phyloP scores from a whole-genome alignment of 2,888 invertebrate genomes.

The Apeira syringaria region DNA sequence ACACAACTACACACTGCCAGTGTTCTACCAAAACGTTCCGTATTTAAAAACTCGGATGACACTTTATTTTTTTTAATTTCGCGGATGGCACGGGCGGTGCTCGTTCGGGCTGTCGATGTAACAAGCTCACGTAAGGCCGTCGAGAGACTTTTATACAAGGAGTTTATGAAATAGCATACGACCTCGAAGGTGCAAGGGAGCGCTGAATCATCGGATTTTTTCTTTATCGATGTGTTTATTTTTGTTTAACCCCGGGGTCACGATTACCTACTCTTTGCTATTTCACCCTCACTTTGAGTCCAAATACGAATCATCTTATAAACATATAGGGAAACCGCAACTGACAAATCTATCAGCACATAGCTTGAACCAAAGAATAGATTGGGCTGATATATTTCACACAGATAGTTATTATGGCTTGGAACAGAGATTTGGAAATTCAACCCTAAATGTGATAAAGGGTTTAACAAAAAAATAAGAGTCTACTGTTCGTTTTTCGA shows the following conservation, averaged over 20 bases:
- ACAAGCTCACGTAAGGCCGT: constrained; percentile 37
- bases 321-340: too few relatives aligned
- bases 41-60: constrained; percentile 25
- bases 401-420: too few relatives aligned
- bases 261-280: too few relatives aligned
- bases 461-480: too few relatives aligned
- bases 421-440: too few relatives aligned
- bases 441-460: too few relatives aligned
- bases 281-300: too few relatives aligned
- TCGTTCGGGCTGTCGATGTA: constrained; percentile 31
- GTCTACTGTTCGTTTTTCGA: too few relatives aligned
- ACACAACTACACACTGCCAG: constrained; percentile 26
- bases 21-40: constrained; percentile 20
- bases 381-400: too few relatives aligned
- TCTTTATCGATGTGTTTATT: constrained; percentile 8
- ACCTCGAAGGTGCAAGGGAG: constrained; percentile 17
- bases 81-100: constrained; percentile 12
- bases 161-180: constrained; percentile 40
- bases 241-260: constrained; percentile 13
- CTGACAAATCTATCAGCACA: too few relatives aligned
- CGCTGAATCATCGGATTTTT: constrained; percentile 13
- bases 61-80: constrained; percentile 12
- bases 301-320: too few relatives aligned
- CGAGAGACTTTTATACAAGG: constrained; percentile 37
- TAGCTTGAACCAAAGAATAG: too few relatives aligned